Evolutionary conservation across 2,888 invertebrate genomes (phyloP), one percentile per base, ranked within the genome.

Genomic region (Eugnorisma glareosa): DNA sequence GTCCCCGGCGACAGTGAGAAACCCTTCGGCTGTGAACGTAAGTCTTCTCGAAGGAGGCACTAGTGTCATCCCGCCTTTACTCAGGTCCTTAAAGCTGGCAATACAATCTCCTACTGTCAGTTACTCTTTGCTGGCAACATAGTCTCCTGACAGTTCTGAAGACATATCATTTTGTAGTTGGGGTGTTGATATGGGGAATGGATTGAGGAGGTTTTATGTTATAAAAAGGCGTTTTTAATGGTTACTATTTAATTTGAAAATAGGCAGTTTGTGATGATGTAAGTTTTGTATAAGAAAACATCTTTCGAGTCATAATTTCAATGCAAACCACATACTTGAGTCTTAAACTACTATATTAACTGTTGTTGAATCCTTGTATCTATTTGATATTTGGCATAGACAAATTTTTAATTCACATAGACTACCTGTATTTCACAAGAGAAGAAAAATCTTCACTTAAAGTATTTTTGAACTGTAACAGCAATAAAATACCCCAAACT

Each of bases 11-110:
- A 99, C 94, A 97, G 98, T 68, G 99, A 99, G 93, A 99, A 99
- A 94, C 99, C 99, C 57, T 99, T 98, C 97, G 98, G 98, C 93
- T 99, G 99, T 97, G 99, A 98, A 98, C 98, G 98, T 99, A 98
- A 98, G 98, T 98, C 97, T 80, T 88, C 92, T 78, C 89, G 96
- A 85, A 93, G 94, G 93, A 91, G 92, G 89, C 94, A 96, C 90
- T 96, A 96, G 93, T 89, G 87, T 79, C 81, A 68, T 86, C 75
- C 80, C 77, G 81, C 85, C 79, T 76, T 85, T 86, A 90, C 92
- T 92, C 92, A 91, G 90, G 90, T 90, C 91, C 90, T 75, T 71
- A 73, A 66, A 59, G 68, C 61, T 78, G 73, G 79, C 79, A 74
- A 73, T 43, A 67, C 70, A 78, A 67, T 48, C 72, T 68, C 73